Evolutionary conservation across 2,888 invertebrate genomes (phyloP).

Genomic region (Melipona bicolor): DNA sequence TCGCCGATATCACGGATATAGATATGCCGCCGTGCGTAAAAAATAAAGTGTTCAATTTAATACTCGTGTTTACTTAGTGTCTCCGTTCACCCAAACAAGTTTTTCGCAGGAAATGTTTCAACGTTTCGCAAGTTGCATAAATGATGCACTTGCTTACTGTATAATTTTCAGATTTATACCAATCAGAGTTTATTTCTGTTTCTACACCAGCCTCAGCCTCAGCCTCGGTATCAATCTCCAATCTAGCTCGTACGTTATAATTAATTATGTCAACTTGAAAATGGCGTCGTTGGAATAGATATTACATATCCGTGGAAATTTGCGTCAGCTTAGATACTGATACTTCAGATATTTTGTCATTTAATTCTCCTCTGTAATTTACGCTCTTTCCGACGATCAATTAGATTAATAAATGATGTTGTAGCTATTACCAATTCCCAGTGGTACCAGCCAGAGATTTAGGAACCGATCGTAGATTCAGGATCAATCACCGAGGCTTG

Average conservation of each 20-base stretch:
- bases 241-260: not conserved
- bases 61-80: conserved; percentile 5
- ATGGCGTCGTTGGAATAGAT: not conserved
- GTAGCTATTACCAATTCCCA: too few species aligned
- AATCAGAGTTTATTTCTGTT: not conserved
- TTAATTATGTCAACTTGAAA: not conserved
- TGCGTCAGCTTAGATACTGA: too few species aligned
- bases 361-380: too few species aligned
- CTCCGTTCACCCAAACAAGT: not conserved
- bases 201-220: not conserved
- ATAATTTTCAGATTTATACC: not conserved
- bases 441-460: too few species aligned
- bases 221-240: not conserved
- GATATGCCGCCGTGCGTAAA: not conserved
- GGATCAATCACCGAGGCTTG: too few species aligned
- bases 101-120: conserved; percentile 1
- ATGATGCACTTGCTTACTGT: not conserved
- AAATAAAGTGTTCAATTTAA: not conserved
- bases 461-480: too few species aligned
- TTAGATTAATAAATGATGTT: too few species aligned
- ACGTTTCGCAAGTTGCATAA: not conserved
- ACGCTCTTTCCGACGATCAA: too few species aligned
- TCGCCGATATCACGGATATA: not conserved
- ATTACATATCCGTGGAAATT: too few species aligned
- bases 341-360: too few species aligned